These are phyloP conservation scores for Gracilinanus agilis DNA, from an alignment of 2,113 vertebrate genomes.

Conservation along the genomic window DNA sequence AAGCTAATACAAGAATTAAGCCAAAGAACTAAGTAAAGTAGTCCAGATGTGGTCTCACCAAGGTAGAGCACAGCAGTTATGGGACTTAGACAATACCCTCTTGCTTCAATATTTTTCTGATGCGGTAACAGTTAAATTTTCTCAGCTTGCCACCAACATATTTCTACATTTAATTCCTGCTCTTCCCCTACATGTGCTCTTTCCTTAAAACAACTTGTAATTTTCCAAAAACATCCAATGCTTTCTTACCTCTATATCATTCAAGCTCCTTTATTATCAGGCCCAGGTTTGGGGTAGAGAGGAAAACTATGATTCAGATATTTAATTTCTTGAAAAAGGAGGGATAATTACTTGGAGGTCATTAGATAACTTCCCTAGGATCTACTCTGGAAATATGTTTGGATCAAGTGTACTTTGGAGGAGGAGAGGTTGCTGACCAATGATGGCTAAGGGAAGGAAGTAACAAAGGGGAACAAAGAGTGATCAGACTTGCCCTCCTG, in stretches of 20 bases:
- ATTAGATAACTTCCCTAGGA: not conserved
- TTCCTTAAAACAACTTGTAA: not conserved
- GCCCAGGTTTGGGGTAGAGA: not conserved
- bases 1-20: not conserved
- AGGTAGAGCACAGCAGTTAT: not conserved
- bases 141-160: not conserved
- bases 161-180: not conserved
- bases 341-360: not conserved
- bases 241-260: not conserved
- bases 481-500: not conserved
- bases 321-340: not conserved
- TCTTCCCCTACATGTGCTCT: not conserved
- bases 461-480: not conserved
- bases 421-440: not conserved
- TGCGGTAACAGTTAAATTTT: not conserved
- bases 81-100: not conserved
- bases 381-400: not conserved
- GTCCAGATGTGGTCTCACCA: not conserved
- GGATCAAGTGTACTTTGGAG: not conserved
- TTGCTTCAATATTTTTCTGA: not conserved
- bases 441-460: not conserved
- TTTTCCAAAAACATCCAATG: not conserved
- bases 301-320: not conserved
- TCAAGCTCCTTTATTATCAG: not conserved
- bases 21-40: not conserved